Evolutionary conservation across 2,888 invertebrate species (phyloP).

Genomic region (Meiosimyza platycephala): DNA sequence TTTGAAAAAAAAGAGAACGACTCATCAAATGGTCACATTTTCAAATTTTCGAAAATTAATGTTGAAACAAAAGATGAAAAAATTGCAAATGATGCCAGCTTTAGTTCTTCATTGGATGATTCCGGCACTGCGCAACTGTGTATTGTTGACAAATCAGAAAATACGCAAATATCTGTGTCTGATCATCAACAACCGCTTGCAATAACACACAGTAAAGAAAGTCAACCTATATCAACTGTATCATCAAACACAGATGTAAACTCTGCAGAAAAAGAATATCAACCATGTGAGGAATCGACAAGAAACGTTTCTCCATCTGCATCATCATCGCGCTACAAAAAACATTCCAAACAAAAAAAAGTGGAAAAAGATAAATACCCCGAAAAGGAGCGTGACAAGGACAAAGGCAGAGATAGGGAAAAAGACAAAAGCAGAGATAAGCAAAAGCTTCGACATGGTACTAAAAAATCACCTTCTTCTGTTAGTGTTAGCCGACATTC

Average conservation of each 20-base stretch:
- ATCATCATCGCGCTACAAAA: constrained; percentile 57
- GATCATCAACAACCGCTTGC: constrained; percentile 14
- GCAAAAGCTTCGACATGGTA: constrained; percentile 33
- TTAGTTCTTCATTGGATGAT: constrained; percentile 31
- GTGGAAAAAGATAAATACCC: constrained; percentile 28
- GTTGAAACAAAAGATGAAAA: constrained; percentile 6
- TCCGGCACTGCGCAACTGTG: constrained; percentile 27
- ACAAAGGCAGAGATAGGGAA: constrained; percentile 35
- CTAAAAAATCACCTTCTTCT: constrained; percentile 45
- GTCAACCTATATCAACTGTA: no score
- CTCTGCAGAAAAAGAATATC: no score
- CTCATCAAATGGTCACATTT: neutral
- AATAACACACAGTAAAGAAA: neutral
- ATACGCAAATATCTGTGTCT: constrained; percentile 23
- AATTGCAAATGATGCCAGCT: constrained; percentile 23
- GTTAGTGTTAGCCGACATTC: constrained; percentile 51
- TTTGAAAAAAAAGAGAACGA: constrained; percentile 14
- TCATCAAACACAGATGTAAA: no score
- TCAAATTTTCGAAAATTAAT: constrained; percentile 26
- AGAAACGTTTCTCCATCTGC: constrained; percentile 45
- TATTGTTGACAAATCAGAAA: constrained; percentile 34
- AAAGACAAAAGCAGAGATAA: constrained; percentile 37
- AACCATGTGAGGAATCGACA: no score
- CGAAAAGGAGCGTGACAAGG: constrained; percentile 9
- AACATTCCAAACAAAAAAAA: constrained; percentile 50